A percentile compares a stretch with the other conserved stretches of the same genome.
Conservation (phyloP, 2,888 invertebrate species). For the Calameuta filiformis region DNA sequence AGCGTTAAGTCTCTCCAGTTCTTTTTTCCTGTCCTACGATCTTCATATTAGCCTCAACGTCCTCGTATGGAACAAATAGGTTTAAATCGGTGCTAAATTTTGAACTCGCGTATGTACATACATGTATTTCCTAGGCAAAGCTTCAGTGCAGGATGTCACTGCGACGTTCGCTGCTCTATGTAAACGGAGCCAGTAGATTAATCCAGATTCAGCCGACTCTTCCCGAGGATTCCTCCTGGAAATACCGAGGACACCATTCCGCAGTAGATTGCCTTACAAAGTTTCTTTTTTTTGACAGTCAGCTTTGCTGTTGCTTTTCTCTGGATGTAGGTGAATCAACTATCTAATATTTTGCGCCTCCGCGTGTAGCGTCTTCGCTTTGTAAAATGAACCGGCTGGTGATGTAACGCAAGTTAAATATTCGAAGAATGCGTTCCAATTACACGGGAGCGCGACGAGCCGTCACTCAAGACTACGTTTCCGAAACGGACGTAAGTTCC, state of each 20-base stretch:
- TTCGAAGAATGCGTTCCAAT: constrained; percentile 38
- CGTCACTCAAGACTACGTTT: constrained; percentile 28
- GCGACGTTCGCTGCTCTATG: neutral
- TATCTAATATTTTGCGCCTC: neutral
- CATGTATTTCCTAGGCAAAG: neutral
- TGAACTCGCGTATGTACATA: too few species aligned
- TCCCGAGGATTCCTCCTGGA: neutral
- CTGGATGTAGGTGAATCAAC: too few species aligned
- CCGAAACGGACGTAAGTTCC: constrained; percentile 13
- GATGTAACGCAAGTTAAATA: constrained; percentile 17
- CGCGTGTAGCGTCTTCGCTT: neutral
- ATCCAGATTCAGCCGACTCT: neutral
- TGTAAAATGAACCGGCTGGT: neutral
- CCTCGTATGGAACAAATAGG: too few species aligned
- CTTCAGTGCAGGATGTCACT: neutral
- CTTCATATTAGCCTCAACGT: too few species aligned
- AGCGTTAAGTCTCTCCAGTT: too few species aligned
- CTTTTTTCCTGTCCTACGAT: too few species aligned
- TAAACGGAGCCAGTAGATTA: neutral
- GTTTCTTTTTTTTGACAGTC: neutral
- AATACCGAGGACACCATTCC: neutral
- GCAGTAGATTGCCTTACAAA: neutral
- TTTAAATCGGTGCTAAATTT: too few species aligned
- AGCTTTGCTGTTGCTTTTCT: too few species aligned
- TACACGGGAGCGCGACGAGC: constrained; percentile 31